Evolutionary conservation across 2,797 vertebrate species (phyloP).

Genomic region (Meriones psammophilus): DNA sequence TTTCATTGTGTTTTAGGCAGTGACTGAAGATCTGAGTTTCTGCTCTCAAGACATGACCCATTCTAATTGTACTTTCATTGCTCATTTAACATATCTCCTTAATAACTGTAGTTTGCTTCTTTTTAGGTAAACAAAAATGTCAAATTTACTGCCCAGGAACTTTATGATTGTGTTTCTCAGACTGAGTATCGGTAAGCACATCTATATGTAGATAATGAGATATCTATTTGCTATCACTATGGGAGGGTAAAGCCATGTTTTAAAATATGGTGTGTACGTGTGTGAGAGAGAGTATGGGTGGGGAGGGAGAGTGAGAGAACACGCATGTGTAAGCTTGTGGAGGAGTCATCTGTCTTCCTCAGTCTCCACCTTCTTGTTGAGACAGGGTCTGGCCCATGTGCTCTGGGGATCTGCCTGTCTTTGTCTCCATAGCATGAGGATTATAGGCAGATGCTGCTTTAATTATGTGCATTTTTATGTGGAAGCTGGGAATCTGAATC

Average conservation of each 20-base stretch:
- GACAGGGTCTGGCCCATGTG: neutral
- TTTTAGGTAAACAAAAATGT: constrained; percentile 88
- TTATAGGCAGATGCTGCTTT: neutral
- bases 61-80: neutral
- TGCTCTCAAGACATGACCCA: neutral
- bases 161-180: constrained; percentile 91
- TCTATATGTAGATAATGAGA: neutral
- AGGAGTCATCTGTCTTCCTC: neutral
- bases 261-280: neutral
- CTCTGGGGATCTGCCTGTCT: neutral
- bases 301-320: too few relatives aligned
- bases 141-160: constrained; percentile 90
- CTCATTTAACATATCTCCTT: constrained; percentile 49
- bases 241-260: neutral
- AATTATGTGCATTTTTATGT: neutral
- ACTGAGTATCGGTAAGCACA: constrained; percentile 89
- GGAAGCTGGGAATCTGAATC: neutral
- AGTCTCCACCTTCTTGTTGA: neutral
- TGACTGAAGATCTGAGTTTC: constrained; percentile 24
- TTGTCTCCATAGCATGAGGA: neutral
- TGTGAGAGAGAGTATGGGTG: neutral
- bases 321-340: neutral
- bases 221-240: neutral
- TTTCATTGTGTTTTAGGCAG: neutral
- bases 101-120: constrained; percentile 51